Evolutionary conservation across 2,888 invertebrate species (phyloP).

Genomic region (Clusia tigrina): DNA sequence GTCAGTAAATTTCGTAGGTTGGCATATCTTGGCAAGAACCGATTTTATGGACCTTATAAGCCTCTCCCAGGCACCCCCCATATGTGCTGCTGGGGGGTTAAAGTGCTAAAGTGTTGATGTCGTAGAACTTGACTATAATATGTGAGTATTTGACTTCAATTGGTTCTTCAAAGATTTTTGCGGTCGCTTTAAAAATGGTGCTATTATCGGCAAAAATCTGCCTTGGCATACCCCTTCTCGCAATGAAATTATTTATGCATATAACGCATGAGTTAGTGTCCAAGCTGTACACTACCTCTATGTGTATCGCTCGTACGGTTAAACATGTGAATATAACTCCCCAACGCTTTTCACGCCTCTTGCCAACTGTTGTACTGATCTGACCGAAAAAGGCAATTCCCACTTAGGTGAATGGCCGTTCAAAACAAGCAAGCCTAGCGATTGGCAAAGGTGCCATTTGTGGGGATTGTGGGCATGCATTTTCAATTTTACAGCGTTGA

Average conservation of each 20-base stretch:
- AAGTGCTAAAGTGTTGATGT: background rate
- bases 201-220: background rate
- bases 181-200: background rate
- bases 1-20: conserved; percentile 18
- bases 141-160: background rate
- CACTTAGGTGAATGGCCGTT: too few relatives aligned
- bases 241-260: background rate
- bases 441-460: too few relatives aligned
- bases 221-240: too few relatives aligned
- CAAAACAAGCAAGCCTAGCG: too few relatives aligned
- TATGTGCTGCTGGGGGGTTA: background rate
- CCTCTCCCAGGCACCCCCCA: background rate
- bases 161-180: background rate
- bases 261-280: conserved; percentile 7
- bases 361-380: too few relatives aligned
- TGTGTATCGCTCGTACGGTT: background rate
- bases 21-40: too few relatives aligned
- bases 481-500: too few relatives aligned
- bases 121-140: background rate
- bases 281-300: conserved; percentile 1
- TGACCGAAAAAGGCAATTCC: too few relatives aligned
- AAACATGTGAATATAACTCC: conserved; percentile 6
- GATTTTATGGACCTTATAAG: too few relatives aligned
- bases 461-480: too few relatives aligned
- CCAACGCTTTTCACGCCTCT: background rate